Evolutionary conservation across 2,797 vertebrate genomes (phyloP), one percentile per base, ranked within the genome.

Genomic region (Xenops minutus): DNA sequence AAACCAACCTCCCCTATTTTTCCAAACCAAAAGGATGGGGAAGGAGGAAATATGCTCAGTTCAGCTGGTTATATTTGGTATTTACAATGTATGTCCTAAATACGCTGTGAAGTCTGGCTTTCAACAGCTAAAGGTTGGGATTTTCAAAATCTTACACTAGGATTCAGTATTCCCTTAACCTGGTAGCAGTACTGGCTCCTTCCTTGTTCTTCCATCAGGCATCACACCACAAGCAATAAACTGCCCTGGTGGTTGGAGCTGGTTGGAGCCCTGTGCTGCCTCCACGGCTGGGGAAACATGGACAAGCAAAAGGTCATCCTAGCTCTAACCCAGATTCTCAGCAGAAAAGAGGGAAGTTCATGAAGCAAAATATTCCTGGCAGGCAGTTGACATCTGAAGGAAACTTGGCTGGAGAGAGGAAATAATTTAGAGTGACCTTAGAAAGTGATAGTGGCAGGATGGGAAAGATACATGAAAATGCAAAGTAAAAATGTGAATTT

Each of bases 241-340:
- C 44, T 9, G 9, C 58, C 11, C 26, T 4, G 1, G 18, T 26
- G 4, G 16, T 19, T 67, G 0, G 19, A 51, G 9, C n/a, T 26
- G 5, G 4, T 2, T 2, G 1, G 41, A 88, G 46, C 62, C 37
- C 30, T 58, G 21, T 26, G 55, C 62, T 85, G 41, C 78, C 32
- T 78, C 68, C 18, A 4, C 14, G 4, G 0, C 71, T 36, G 74
- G 39, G 52, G 68, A 41, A 76, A 48, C 39, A n/a, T 5, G 21
- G 54, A 54, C 37, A 29, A 46, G 48, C 36, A 63, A 36, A 77
- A 82, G 23, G n/a, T 30, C 36, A 32, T 3, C 22, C 18, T 36
- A 51, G 6, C 19, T 74, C 37, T 34, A 22, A 21, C 30, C 18
- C 44, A 46, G 16, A 26, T 34, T 81, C 55, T 59, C 9, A 3